Conservation (phyloP, 2,888 invertebrate species). For the Meiosimyza platycephala region DNA sequence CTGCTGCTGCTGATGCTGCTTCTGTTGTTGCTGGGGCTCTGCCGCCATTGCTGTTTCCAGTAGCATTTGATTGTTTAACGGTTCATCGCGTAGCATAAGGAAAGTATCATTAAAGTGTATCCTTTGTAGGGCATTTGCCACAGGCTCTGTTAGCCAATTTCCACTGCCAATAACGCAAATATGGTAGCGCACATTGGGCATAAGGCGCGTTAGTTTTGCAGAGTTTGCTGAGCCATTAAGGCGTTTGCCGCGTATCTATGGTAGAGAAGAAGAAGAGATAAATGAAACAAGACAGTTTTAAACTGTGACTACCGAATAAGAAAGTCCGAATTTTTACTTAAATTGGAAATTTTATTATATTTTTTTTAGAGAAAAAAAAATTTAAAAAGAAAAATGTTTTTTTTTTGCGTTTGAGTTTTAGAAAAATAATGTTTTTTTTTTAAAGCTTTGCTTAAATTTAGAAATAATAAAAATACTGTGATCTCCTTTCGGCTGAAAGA, state of each 20-base stretch:
- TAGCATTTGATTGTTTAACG: conserved; percentile 25
- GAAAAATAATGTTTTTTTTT: no score
- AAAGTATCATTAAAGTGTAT: conserved; percentile 62
- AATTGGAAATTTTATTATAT: no score
- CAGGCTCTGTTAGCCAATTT: conserved; percentile 73
- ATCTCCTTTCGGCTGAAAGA: no score
- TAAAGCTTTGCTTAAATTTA: no score
- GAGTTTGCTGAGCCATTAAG: conserved; percentile 80
- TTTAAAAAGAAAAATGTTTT: no score
- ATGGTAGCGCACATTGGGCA: conserved; percentile 83
- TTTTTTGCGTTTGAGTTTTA: no score
- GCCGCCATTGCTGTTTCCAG: conserved; percentile 23
- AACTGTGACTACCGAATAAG: not conserved
- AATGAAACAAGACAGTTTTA: not conserved
- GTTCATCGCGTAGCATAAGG: conserved; percentile 52
- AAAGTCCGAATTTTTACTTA: no score
- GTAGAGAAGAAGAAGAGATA: conserved; percentile 11
- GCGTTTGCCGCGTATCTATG: conserved; percentile 80
- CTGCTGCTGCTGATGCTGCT: conserved; percentile 48
- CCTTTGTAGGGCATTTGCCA: conserved; percentile 61
- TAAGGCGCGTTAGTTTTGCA: conserved; percentile 79
- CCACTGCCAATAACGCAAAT: conserved; percentile 91
- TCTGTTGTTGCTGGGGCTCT: conserved; percentile 29
- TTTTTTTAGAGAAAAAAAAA: no score
- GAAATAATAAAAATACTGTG: no score